Evolutionary conservation across 2,113 vertebrate species (phyloP), one percentile per base, ranked within the genome.

Genomic region (Anolis carolinensis): DNA sequence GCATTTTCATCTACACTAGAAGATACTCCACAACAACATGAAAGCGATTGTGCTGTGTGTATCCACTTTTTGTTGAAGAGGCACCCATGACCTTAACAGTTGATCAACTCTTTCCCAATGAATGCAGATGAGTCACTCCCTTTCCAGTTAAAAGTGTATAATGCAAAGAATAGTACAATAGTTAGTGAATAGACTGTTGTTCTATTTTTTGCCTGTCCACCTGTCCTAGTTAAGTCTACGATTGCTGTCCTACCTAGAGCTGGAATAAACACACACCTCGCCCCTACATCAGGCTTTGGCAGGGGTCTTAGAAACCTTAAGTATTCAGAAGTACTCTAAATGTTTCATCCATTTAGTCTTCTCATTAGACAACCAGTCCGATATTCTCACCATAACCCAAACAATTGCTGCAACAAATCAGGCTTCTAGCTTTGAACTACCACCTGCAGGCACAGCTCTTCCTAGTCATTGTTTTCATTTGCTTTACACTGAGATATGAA

Each of bases 151-250:
- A 91, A 93, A 90, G 94, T 96, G 92, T 95, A 95, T 94, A 94
- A 93, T 93, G 95, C 95, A 95, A 95, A 95, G 95, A 95, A 93
- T 93, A 93, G 95, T 94, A 94, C 95, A 94, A 93, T 93, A 93
- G 93, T 92, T 90, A 93, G 90, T 92, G 88, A 90, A 79, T 27
- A 90, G 86, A 87, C 30, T 95, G 90, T 88, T 87, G 86, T 95
- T 94, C 91, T 90, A 93, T 92, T 94, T 91, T 44, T 86, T 92
- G 92, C 90, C 90, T 92, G 90, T 92, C 89, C 87, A 90, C 88
- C 89, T 92, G 90, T 86, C 94, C 92, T 93, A 94, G 91, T 95
- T 92, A 94, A 95, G 92, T 82, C 88, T 89, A 76, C 23, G 21
- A 89, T 92, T 93, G 44, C 2, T 18, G 1, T 34, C 5, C 32